A percentile compares a stretch with the other conserved stretches of the same genome.
Evolutionary conservation across 2,888 invertebrate genomes (phyloP).

Genomic region (Graphium colonna): DNA sequence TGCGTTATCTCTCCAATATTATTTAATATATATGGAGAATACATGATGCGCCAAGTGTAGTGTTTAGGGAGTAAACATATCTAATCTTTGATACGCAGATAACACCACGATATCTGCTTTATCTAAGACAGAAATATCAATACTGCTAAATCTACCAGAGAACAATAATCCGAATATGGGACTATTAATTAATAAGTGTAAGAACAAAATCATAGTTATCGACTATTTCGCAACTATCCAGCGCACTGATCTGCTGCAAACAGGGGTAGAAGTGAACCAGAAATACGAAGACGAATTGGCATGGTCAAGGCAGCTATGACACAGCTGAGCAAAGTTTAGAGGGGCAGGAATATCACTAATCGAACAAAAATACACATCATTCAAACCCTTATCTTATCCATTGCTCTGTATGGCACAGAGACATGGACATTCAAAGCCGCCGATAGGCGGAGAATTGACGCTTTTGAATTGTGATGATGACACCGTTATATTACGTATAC

Average conservation of each 20-base stretch:
- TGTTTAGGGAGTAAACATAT: too few species aligned
- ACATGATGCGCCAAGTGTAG: too few species aligned
- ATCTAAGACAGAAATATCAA: neutral
- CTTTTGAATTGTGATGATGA: too few species aligned
- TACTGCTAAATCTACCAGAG: neutral
- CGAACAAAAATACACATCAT: too few species aligned
- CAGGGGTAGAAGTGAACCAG: neutral
- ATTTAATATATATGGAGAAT: neutral
- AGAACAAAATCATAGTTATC: neutral
- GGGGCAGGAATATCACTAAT: conserved; percentile 8
- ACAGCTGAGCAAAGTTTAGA: conserved; percentile 3
- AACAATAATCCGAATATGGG: neutral
- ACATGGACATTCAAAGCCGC: too few species aligned
- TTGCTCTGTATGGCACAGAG: conserved; percentile 3
- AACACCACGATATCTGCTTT: too few species aligned
- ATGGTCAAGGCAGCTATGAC: conserved; percentile 3
- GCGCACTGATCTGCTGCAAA: neutral
- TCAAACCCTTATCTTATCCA: conserved; percentile 16
- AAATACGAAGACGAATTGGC: too few species aligned
- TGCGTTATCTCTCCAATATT: neutral
- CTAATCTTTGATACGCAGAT: too few species aligned
- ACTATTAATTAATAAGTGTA: neutral
- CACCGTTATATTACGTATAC: too few species aligned
- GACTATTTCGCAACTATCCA: neutral
- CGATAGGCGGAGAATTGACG: too few species aligned